Base-by-base conservation (phyloP, 2,113 vertebrate genomes). In the Paracanthobrama guichenoti region DNA sequence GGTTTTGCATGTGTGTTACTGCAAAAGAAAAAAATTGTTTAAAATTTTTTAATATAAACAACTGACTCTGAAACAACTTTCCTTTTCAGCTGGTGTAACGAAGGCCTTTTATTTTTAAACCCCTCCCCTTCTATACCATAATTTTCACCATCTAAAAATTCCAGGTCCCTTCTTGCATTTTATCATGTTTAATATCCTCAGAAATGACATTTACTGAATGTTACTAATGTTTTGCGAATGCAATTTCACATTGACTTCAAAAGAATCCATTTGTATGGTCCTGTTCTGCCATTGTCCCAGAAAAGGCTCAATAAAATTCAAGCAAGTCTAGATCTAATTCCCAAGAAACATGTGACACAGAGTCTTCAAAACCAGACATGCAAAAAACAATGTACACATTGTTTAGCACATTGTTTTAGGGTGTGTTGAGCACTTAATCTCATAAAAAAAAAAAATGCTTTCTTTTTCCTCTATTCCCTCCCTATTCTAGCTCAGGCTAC, bases 291-390 rank as follows among this genome's bases (percentile, higher is more conserved):
- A 59, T 14, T 4, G 48, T 14, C 53, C 31, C 31, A 42, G 31
- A n/a, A 42, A 78, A 78, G 31, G 3, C 31, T 5, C 11, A 24
- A 18, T 79, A 62, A 16, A 79, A 60, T 26, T 26, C 39, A 60
- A 16, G 55, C 55, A 14, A 8, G 22, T 39, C 53, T 59, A 59
- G 57, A 79, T 79, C 55, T 79, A 26, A 46, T 46, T 62, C 16
- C 28, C 35, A 62, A 22, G 16, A 79, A 79, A 24, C 11, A 42
- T 24, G 12, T 16, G 57, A 42, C n/a, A 39, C 50, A 55, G 18
- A 11, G 16, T 74, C 72, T 44, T 22, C 66, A 85, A 67, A 87
- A 48, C 64, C 81, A 53, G 85, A 77, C 81, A 86, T 44, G 81
- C 66, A 83, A 86, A 66, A 11, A 50, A 81, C 64, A 57, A 57